Conservation (phyloP, 2,113 vertebrate species). For the Micronycteris hirsuta region DNA sequence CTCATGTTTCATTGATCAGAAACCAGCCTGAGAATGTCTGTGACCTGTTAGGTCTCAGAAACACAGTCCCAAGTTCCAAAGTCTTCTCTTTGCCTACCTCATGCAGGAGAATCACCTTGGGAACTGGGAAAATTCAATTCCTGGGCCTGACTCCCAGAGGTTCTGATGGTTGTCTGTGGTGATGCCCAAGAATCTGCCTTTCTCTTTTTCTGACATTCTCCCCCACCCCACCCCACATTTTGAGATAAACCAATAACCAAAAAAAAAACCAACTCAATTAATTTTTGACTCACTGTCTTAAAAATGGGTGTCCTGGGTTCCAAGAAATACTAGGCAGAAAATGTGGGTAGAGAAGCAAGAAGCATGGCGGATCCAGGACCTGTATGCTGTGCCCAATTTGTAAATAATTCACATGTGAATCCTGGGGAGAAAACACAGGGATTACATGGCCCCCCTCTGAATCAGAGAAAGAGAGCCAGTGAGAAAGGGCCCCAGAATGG, state of each 20-base stretch:
- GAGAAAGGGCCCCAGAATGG: too few relatives aligned
- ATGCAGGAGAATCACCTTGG: neutral
- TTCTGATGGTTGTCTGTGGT: neutral
- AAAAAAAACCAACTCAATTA: neutral
- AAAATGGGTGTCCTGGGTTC: neutral
- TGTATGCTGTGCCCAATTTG: too few relatives aligned
- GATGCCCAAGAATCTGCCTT: neutral
- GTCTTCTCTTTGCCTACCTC: neutral
- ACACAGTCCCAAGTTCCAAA: neutral
- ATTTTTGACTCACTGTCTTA: neutral
- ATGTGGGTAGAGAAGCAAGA: neutral
- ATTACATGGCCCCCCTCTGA: too few relatives aligned
- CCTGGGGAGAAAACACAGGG: too few relatives aligned
- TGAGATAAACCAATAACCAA: neutral
- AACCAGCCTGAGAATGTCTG: neutral
- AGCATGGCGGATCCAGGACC: too few relatives aligned
- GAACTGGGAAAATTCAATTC: neutral
- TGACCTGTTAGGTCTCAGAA: too few relatives aligned
- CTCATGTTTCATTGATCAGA: fast-evolving
- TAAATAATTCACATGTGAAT: too few relatives aligned
- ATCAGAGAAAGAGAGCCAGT: too few relatives aligned
- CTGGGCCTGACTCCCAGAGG: neutral
- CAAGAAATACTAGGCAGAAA: neutral
- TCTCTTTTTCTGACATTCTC: neutral
- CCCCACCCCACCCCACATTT: fast-evolving